Evolutionary conservation across 2,888 invertebrate species (phyloP), one percentile per base, ranked within the genome.

Genomic region (Drosophila koepferae): DNA sequence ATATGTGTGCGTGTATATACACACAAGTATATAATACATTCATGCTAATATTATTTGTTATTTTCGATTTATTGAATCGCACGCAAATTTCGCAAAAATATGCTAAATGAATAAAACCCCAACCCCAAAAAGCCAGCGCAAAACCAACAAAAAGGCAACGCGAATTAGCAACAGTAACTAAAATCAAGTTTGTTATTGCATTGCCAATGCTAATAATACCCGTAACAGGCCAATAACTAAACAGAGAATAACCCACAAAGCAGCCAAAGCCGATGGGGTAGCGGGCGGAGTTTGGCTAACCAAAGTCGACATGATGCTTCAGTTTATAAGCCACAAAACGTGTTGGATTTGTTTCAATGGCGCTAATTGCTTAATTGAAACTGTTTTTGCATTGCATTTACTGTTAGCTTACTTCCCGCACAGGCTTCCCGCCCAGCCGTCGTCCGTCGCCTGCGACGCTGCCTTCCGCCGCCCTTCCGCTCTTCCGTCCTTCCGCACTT

Each of bases 341-440:
- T 88, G 89, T 88, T 90, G 86, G 83, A 88, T 86, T 90, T 90
- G 86, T 90, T 86, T 90, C 90, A 86, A 89, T 89, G 78, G 86
- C 81, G 89, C 89, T 89, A 87, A 87, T 87, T 84, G 89, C 89
- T 89, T 87, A 90, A 90, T 87, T 87, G 90, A 87, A 87, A 89
- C 81, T 84, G 78, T 90, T 88, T 89, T 86, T 78, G 85, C 86
- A 80, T 85, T 74, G 87, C 89, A 85, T 72, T 80, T 72, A 84
- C 84, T 79, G 72, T 70, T 83, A 65, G 51, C 64, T 41, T 40
- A 38, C 63, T 12, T 40, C 9, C 53, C 31, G 38, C 36, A 2
- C 20, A 20, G 20, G 2, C 2, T 20, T 20, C n/a, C 14, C 48
- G 28, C 48, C 23, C 23, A 3, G 38, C n/a, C 20, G 3, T 8